These are phyloP conservation scores for Indicator indicator DNA, from an alignment of 2,113 vertebrate genomes.

Conservation along the genomic window DNA sequence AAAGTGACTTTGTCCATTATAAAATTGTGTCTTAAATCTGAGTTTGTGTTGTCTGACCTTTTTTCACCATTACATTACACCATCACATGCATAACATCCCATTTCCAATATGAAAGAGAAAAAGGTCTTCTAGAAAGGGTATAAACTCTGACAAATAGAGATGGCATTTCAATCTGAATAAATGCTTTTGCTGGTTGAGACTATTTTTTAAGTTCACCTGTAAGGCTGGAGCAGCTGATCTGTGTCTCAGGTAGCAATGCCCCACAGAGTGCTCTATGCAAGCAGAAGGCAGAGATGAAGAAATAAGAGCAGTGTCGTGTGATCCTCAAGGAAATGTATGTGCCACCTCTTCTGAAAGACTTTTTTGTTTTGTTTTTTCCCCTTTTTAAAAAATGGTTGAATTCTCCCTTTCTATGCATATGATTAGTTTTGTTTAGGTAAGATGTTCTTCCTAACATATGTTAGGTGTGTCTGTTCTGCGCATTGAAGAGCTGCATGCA, in stretches of 20 bases:
- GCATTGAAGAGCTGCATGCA: background rate
- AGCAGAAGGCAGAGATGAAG: background rate
- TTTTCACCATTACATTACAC: background rate
- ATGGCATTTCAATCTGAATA: background rate
- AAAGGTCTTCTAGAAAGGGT: background rate
- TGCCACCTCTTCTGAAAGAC: background rate
- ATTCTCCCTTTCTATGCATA: background rate
- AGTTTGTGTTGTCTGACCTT: background rate
- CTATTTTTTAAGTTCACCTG: background rate
- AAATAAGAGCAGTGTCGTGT: rapidly evolving
- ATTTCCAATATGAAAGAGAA: background rate
- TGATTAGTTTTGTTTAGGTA: background rate
- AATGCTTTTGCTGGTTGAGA: background rate
- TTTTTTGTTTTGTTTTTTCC: rapidly evolving
- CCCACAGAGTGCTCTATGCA: rapidly evolving
- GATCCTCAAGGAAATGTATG: background rate
- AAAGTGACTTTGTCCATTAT: background rate
- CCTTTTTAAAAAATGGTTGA: background rate
- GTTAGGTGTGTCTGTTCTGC: rapidly evolving
- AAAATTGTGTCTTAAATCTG: background rate
- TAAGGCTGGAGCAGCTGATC: background rate
- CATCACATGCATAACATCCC: background rate
- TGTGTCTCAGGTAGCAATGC: background rate
- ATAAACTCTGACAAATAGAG: background rate
- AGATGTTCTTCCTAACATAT: background rate